Base-by-base conservation (phyloP, 2,113 vertebrate genomes). In the Aramus guarauna region DNA sequence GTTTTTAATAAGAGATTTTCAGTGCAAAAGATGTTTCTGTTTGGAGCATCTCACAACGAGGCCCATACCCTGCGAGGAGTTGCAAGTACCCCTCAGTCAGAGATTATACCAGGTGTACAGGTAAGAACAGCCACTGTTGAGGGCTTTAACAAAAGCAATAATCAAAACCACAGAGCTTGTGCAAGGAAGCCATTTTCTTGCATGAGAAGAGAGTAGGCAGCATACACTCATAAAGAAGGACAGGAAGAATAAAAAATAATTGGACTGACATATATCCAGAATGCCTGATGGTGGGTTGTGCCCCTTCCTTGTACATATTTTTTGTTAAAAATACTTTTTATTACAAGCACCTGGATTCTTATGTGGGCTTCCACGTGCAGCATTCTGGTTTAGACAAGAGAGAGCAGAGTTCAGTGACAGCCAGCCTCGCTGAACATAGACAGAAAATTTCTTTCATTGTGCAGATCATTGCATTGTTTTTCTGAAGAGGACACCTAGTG, bases 401-500 rank as follows among this genome's bases (percentile, higher is more conserved):
- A 74, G 17, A 21, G 41, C 22, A 50, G 15, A 75, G 85, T 72
- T 87, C 39, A 62, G 43, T 39, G 27, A 43, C 43, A 77, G 64
- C 13, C 18, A 8, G 26, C 23, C 62, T 79, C 10, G 34, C 17
- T 64, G 74, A 48, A 24, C 34, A 41, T 27, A 1, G 23, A 88
- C 34, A 81, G 32, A 90, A 93, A 85, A 75, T 68, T 56, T 22
- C 58, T 15, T 69, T 79, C 32, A 8, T 48, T 78, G 56, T 87
- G 60, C 66, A 75, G 24, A 62, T 74, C 15, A 9, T 18, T 45
- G 24, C 34, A 32, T 41, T 89, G 56, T 81, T 96, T 93, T 93
- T 79, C 62, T 91, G 67, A 94, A 91, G 87, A 85, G 87, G 87
- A 85, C 81, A 90, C 59, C 85, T 95, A 92, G 74, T 93, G 90